Base-by-base conservation (phyloP, 2,113 vertebrate species). In the Varanus salvator region DNA sequence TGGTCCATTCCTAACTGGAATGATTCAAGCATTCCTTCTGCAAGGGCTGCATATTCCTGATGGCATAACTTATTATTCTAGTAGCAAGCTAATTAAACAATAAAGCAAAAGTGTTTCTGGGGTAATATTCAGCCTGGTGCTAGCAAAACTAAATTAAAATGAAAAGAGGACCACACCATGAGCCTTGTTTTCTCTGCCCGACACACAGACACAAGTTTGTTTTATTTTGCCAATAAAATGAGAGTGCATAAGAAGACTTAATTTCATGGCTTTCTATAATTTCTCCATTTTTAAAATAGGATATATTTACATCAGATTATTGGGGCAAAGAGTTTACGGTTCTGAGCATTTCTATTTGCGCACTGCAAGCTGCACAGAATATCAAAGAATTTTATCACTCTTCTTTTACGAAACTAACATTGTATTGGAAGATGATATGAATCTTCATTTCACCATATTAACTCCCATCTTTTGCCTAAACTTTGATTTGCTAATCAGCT, bases 381-480 rank as follows among this genome's bases (percentile, higher is more conserved):
- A 97, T 97, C 96, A 96, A 96, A 96, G 89, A 93, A 94, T 95
- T 97, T 97, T 97, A 97, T 97, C 96, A 85, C 95, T 29, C 52
- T 57, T 96, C 95, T 71, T 96, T 96, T 96, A 97, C 97, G 97
- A 96, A 95, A 96, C 95, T 97, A 44, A 96, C 96, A 96, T 96
- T 95, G 96, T 96, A 91, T 89, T 81, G 31, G 93, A 97, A 94
- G 93, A 97, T 97, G 96, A 97, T 95, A 96, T 97, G 97, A 97
- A 97, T 97, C 97, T 97, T 97, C 96, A 97, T 97, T 97, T 95
- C 94, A 97, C 96, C 96, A 97, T 97, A 96, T 97, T 97, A 97
- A 95, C 95, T 96, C 95, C 94, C 0, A 44, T 96, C 96, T 97
- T 97, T 93, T 93, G 95, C 96, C 95, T 96, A 97, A 95, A 97